Evolutionary conservation across 2,888 invertebrate species (phyloP).

Genomic region (Globia sparganii): DNA sequence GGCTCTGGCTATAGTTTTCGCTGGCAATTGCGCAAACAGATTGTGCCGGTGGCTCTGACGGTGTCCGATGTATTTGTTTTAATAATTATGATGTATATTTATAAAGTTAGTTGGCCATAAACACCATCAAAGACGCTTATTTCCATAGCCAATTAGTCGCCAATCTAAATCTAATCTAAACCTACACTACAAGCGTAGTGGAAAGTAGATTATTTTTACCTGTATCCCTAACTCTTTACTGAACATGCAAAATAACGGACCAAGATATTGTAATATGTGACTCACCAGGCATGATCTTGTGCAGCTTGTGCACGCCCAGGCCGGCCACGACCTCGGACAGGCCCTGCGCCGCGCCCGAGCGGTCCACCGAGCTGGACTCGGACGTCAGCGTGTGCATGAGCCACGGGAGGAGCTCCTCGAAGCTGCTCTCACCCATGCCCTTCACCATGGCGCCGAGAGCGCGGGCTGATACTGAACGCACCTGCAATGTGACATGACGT

Average conservation of each 20-base stretch:
- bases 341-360: constrained; percentile 98
- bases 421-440: constrained; percentile 98
- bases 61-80: too few species aligned
- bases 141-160: background rate
- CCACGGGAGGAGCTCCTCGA: constrained; percentile 99
- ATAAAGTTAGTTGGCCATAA: background rate
- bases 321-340: constrained; percentile 99
- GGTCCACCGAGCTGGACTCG: constrained; percentile 98
- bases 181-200: background rate
- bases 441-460: constrained; percentile 99
- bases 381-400: constrained; percentile 99
- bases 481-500: background rate
- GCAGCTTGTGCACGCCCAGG: constrained; percentile 97
- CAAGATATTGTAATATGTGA: background rate
- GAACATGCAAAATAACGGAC: background rate
- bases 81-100: background rate
- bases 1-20: too few species aligned
- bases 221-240: background rate
- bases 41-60: too few species aligned
- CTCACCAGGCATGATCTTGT: constrained; percentile 97
- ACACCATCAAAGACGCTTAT: too few species aligned
- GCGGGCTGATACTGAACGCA: constrained; percentile 98
- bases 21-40: too few species aligned
- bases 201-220: background rate
- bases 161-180: background rate